Evolutionary conservation across 2,888 invertebrate genomes (phyloP).

Genomic region (Margaritifera margaritifera): DNA sequence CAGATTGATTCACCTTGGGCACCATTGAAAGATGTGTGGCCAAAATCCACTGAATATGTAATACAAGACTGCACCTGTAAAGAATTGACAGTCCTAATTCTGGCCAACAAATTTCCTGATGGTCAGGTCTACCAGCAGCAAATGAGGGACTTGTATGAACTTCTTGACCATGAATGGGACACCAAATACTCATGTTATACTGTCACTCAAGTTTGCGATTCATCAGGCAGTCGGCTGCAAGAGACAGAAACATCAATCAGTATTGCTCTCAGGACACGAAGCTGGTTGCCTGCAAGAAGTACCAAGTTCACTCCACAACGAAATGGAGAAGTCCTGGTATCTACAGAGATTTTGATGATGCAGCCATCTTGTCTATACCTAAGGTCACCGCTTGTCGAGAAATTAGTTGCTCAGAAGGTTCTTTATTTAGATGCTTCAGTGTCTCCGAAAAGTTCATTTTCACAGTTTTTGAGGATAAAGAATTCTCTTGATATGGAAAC

Average conservation of each 20-base stretch:
- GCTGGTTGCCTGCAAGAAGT: conserved; percentile 62
- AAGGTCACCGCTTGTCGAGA: conserved; percentile 33
- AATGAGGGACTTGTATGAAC: conserved; percentile 53
- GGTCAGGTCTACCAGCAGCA: conserved; percentile 38
- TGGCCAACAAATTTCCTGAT: conserved; percentile 26
- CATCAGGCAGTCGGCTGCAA: conserved; percentile 33
- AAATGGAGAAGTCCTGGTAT: conserved; percentile 11
- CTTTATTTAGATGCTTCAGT: conserved; percentile 50
- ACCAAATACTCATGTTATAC: conserved; percentile 31
- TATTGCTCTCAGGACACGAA: conserved; percentile 45
- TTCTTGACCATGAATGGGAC: conserved; percentile 56
- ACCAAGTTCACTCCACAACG: conserved; percentile 14
- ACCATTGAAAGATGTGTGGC: conserved; percentile 49
- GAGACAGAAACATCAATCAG: conserved; percentile 61
- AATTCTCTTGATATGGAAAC: conserved; percentile 39
- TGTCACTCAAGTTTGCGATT: conserved; percentile 34
- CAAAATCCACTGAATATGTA: conserved; percentile 39
- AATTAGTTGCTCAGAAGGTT: conserved; percentile 57
- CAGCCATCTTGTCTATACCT: conserved; percentile 37
- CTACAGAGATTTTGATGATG: conserved; percentile 19
- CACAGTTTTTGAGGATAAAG: conserved; percentile 54
- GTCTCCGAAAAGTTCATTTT: conserved; percentile 42
- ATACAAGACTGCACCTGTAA: conserved; percentile 59
- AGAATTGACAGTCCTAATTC: conserved; percentile 58
- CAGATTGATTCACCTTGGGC: conserved; percentile 60